Evolutionary conservation across 2,888 invertebrate species (phyloP).

Genomic region (Julus scandinavius): DNA sequence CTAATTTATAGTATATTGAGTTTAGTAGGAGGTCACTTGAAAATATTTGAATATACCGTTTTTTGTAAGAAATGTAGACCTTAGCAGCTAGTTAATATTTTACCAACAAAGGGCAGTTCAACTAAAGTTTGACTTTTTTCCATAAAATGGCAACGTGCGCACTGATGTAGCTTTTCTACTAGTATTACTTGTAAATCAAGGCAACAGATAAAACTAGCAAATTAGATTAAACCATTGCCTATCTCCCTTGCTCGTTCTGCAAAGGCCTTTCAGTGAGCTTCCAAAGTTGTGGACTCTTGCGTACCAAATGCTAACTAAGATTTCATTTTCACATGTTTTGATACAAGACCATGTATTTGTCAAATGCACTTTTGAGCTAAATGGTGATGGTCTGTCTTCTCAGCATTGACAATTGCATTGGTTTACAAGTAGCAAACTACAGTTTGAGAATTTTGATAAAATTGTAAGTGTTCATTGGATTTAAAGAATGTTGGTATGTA

Average conservation of each 20-base stretch:
- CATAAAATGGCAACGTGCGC: neutral
- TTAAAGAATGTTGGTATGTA: conserved; percentile 8
- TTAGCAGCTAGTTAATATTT: conserved; percentile 14
- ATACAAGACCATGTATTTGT: neutral
- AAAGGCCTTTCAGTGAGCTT: neutral
- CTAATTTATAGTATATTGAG: conserved; percentile 2
- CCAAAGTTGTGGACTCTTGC: neutral
- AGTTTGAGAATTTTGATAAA: conserved; percentile 1
- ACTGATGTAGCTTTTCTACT: neutral
- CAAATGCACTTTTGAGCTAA: neutral
- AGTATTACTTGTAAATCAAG: neutral
- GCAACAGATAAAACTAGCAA: neutral
- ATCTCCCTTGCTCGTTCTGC: neutral
- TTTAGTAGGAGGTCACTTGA: neutral
- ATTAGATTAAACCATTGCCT: neutral
- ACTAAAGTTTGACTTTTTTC: neutral
- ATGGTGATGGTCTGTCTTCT: neutral
- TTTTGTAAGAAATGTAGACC: conserved; percentile 4
- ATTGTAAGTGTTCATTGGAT: neutral
- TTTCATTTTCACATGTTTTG: neutral
- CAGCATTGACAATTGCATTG: neutral
- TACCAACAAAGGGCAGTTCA: conserved; percentile 2
- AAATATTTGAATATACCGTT: neutral
- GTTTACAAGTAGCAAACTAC: conserved; percentile 15
- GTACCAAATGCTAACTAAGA: neutral